These are phyloP conservation scores for Drosophila chauvacae DNA, from an alignment of 1,140 invertebrate species.

Conservation along the genomic window DNA sequence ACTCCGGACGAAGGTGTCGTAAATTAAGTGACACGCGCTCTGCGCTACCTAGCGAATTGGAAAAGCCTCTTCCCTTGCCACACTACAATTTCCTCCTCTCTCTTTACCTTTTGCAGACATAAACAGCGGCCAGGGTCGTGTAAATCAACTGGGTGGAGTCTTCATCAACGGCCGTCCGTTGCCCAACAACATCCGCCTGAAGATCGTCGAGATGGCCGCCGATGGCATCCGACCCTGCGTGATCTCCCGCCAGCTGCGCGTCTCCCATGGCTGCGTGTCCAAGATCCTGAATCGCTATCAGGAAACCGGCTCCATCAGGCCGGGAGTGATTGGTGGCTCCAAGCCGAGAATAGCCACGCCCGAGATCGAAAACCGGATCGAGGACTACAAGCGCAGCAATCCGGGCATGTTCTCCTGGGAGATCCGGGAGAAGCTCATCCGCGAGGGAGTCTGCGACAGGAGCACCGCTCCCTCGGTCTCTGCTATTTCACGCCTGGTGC, in stretches of 20 bases:
- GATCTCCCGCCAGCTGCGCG: slow-evolving; percentile 91
- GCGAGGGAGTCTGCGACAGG: slow-evolving; percentile 92
- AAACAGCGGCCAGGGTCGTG: slow-evolving; percentile 90
- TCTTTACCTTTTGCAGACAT: slow-evolving; percentile 59
- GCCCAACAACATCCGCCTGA: slow-evolving; percentile 91
- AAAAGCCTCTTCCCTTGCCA: slow-evolving; percentile 34
- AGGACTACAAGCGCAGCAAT: slow-evolving; percentile 94
- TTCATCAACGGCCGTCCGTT: slow-evolving; percentile 93
- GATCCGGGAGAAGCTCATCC: slow-evolving; percentile 93
- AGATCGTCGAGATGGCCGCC: slow-evolving; percentile 93
- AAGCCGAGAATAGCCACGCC: slow-evolving; percentile 92
- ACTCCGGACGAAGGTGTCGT: slow-evolving; percentile 61
- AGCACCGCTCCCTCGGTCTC: slow-evolving; percentile 92
- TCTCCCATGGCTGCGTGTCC: slow-evolving; percentile 93
- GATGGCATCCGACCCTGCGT: slow-evolving; percentile 92
- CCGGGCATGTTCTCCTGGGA: slow-evolving; percentile 96
- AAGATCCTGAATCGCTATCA: slow-evolving; percentile 93
- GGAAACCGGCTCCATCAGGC: slow-evolving; percentile 93
- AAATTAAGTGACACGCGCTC: slow-evolving; percentile 76
- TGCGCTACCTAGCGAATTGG: slow-evolving; percentile 52
- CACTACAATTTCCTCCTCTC: slow-evolving; percentile 20
- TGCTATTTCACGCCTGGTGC: slow-evolving; percentile 92
- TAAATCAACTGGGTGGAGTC: slow-evolving; percentile 94
- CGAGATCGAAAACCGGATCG: slow-evolving; percentile 92
- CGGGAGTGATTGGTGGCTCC: slow-evolving; percentile 92